Evolutionary conservation across 2,888 invertebrate genomes (phyloP).

Genomic region (Hipparchia sbordonii): DNA sequence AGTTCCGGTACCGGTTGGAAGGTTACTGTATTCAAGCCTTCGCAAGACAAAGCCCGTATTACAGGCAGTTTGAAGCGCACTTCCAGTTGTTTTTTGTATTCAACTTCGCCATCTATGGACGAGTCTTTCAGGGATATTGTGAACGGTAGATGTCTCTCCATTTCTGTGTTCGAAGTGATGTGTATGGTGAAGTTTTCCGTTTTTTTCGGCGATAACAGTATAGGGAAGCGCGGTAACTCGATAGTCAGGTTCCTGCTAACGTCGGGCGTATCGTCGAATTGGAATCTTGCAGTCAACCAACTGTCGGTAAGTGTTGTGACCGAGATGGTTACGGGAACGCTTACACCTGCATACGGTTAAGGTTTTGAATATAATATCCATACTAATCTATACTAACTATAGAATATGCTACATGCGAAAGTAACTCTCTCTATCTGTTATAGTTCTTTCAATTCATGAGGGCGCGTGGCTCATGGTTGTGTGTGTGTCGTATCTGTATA

Average conservation of each 20-base stretch:
- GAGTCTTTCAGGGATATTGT: conserved; percentile 64
- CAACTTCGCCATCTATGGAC: conserved; percentile 58
- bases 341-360: conserved; percentile 55
- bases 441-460: too few species aligned
- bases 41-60: conserved; percentile 68
- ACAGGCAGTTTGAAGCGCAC: conserved; percentile 65
- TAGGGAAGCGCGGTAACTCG: conserved; percentile 66
- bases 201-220: conserved; percentile 66
- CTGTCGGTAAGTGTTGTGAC: conserved; percentile 64
- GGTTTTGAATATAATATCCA: neutral
- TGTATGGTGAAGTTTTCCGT: conserved; percentile 61
- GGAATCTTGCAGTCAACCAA: conserved; percentile 69
- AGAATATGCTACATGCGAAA: too few species aligned
- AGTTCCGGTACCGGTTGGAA: conserved; percentile 64
- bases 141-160: conserved; percentile 55
- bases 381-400: too few species aligned
- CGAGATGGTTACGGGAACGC: conserved; percentile 54
- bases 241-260: conserved; percentile 56
- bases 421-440: too few species aligned
- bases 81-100: conserved; percentile 56
- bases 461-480: too few species aligned
- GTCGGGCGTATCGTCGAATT: conserved; percentile 57
- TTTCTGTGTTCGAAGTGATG: conserved; percentile 64
- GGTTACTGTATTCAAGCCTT: conserved; percentile 64
- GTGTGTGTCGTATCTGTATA: too few species aligned